Conservation (phyloP, 92 coral and sea anemone genomes). For the Palythoa heliodiscus region DNA sequence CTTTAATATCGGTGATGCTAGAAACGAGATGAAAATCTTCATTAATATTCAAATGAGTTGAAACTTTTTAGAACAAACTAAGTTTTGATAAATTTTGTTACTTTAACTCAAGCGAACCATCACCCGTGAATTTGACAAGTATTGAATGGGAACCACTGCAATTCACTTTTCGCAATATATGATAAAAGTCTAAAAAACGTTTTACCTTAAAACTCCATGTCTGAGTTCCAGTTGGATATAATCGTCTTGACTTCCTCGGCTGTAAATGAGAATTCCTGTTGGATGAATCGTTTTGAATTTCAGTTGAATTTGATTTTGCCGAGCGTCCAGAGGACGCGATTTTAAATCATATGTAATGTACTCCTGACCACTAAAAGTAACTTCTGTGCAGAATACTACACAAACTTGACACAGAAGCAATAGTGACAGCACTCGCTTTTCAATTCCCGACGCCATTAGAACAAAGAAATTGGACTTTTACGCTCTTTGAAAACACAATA, state of each 20-base stretch:
- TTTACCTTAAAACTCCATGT: slow-evolving; percentile 31
- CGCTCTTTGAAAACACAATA: background rate
- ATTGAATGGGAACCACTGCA: background rate
- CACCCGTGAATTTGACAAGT: no score
- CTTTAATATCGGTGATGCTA: background rate
- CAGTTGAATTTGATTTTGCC: background rate
- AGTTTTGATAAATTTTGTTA: background rate
- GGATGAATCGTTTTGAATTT: slow-evolving; percentile 25
- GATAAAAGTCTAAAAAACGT: background rate
- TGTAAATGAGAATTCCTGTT: slow-evolving; percentile 30
- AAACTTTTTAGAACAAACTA: slow-evolving; percentile 10
- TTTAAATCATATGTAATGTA: slow-evolving; percentile 13
- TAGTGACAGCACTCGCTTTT: background rate
- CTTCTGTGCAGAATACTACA: slow-evolving; percentile 18
- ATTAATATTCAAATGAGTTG: background rate
- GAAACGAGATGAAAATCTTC: slow-evolving; percentile 1
- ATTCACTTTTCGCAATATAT: background rate
- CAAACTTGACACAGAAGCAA: slow-evolving; percentile 9
- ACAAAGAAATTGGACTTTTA: background rate
- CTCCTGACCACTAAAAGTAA: slow-evolving; percentile 31
- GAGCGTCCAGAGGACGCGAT: slow-evolving; percentile 1
- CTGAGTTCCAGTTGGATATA: slow-evolving; percentile 17
- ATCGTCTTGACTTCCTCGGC: slow-evolving; percentile 26
- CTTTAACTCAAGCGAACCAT: background rate
- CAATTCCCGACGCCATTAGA: slow-evolving; percentile 17